Percentiles rank a stretch among this genome's conserved stretches.
Evolutionary conservation across 2,113 vertebrate genomes (phyloP).

Genomic region (Chloebia gouldiae): DNA sequence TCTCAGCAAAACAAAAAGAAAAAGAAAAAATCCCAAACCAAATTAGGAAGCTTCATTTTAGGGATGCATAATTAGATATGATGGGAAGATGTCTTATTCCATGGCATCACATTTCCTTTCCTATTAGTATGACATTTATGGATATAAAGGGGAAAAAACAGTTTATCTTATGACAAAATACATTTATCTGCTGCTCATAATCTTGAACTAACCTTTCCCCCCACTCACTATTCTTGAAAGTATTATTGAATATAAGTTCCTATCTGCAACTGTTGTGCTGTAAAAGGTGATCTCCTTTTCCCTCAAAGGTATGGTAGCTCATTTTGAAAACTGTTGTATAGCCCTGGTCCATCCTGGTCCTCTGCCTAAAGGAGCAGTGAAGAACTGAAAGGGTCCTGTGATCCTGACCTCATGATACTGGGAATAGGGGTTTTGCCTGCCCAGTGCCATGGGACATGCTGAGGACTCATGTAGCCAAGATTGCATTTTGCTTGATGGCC

Average conservation of each 20-base stretch:
- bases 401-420: background rate
- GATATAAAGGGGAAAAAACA: background rate
- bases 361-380: background rate
- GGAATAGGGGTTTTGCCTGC: background rate
- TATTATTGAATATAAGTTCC: background rate
- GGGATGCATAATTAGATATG: background rate
- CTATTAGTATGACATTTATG: background rate
- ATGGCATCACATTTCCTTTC: background rate
- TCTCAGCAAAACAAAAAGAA: background rate
- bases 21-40: background rate
- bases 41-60: background rate
- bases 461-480: background rate
- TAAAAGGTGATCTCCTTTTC: background rate
- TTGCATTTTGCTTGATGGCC: background rate
- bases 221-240: background rate
- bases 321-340: background rate
- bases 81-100: background rate
- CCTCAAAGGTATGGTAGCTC: background rate
- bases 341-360: background rate
- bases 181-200: background rate
- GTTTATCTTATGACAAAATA: background rate
- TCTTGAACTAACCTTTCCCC: background rate
- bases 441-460: background rate
- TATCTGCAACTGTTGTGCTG: background rate
- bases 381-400: background rate